Conservation (phyloP, 2,113 vertebrate genomes). For the Puffinus mauretanicus region DNA sequence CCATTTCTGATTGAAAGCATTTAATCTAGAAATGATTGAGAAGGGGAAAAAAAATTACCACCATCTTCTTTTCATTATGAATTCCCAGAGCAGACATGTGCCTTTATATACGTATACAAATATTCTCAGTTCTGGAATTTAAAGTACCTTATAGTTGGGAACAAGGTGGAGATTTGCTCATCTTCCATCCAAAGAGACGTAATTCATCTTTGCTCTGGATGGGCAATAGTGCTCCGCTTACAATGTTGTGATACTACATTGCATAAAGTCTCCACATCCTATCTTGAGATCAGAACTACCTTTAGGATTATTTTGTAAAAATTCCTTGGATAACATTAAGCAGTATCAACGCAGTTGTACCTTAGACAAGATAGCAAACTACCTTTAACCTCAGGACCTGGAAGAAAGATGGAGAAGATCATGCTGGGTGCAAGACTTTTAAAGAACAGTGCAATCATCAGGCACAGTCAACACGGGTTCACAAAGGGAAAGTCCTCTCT, state of each 20-base stretch:
- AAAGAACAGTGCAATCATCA: not conserved
- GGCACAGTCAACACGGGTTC: accelerated
- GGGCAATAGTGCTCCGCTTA: not conserved
- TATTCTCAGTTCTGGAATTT: too few species aligned
- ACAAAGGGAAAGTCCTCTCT: not conserved
- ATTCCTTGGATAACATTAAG: too few species aligned
- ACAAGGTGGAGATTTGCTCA: not conserved
- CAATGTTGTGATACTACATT: not conserved
- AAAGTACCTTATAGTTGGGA: not conserved
- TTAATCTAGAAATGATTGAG: not conserved
- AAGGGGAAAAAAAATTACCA: not conserved
- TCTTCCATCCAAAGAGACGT: not conserved
- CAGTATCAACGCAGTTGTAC: too few species aligned
- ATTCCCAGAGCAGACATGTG: not conserved
- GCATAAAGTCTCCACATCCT: not conserved
- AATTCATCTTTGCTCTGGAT: not conserved
- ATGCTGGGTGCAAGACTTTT: not conserved
- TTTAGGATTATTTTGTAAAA: too few species aligned
- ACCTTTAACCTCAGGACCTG: not conserved
- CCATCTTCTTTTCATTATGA: not conserved
- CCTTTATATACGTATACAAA: not conserved
- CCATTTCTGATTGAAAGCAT: not conserved
- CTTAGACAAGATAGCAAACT: not conserved
- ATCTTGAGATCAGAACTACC: not conserved
- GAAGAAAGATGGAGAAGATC: not conserved